Conservation (phyloP, 2,797 vertebrate genomes). For the Psittacula echo region DNA sequence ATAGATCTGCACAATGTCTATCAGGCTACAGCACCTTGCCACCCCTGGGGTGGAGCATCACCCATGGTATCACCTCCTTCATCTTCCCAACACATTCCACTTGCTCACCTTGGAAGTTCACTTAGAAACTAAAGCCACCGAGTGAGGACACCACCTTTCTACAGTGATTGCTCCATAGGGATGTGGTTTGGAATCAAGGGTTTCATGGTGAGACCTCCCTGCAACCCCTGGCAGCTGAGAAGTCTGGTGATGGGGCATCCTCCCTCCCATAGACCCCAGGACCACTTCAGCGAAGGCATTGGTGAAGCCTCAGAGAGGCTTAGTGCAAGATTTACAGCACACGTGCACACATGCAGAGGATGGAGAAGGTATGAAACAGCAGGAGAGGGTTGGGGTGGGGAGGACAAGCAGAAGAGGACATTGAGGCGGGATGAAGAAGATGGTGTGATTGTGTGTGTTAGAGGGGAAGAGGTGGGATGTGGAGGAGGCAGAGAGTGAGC, state of each 20-base stretch:
- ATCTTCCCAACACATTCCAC: neutral
- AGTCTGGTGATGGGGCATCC: accelerated
- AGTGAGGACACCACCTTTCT: neutral
- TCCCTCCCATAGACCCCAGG: neutral
- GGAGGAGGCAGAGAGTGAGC: neutral
- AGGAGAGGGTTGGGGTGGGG: neutral
- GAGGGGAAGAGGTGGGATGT: neutral
- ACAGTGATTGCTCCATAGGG: accelerated
- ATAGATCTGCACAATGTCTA: accelerated
- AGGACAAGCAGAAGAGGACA: neutral
- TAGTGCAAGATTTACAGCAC: slow-evolving; percentile 22
- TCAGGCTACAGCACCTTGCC: neutral
- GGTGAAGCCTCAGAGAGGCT: slow-evolving; percentile 23
- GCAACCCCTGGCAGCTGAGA: accelerated
- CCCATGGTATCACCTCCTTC: neutral
- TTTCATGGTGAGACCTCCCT: neutral
- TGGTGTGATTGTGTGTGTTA: accelerated
- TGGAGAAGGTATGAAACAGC: neutral
- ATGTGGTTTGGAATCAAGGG: accelerated
- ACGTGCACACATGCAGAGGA: accelerated
- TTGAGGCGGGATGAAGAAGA: neutral
- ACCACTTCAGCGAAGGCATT: neutral
- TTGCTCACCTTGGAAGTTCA: neutral
- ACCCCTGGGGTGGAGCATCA: accelerated
- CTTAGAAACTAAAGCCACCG: neutral